phyloP scores from a whole-genome alignment of 2,113 vertebrate genomes.

The Hippocampus barbouri region DNA sequence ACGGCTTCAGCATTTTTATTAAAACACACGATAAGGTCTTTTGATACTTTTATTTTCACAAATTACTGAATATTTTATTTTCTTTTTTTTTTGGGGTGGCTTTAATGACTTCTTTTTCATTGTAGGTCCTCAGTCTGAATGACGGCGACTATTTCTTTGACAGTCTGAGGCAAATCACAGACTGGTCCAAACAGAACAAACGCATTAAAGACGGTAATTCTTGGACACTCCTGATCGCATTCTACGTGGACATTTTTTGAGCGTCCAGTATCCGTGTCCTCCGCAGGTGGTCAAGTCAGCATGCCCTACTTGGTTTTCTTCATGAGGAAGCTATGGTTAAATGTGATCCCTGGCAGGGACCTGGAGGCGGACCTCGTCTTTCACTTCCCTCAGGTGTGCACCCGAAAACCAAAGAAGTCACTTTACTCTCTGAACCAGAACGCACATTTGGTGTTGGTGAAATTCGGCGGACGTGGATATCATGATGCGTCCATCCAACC shows the following conservation, averaged over 20 bases:
- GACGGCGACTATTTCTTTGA: slow-evolving; percentile 95
- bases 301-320: slow-evolving; percentile 84
- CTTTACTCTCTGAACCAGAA: not conserved
- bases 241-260: slow-evolving; percentile 7
- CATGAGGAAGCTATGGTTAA: slow-evolving; percentile 96
- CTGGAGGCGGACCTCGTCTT: slow-evolving; percentile 85
- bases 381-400: slow-evolving; percentile 91
- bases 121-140: slow-evolving; percentile 88
- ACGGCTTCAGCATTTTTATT: slow-evolving; percentile 92
- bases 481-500: not conserved
- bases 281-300: slow-evolving; percentile 61
- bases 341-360: slow-evolving; percentile 84
- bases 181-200: slow-evolving; percentile 84
- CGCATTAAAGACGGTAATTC: slow-evolving; percentile 81
- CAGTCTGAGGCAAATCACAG: slow-evolving; percentile 84
- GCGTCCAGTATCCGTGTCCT: slow-evolving; percentile 1
- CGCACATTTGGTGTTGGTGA: not conserved
- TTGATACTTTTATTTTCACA: not conserved
- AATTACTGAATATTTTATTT: not conserved
- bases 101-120: not conserved
- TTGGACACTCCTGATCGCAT: not conserved
- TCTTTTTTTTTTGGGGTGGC: not conserved
- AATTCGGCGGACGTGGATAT: not conserved
- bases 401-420: not conserved
- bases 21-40: slow-evolving; percentile 90